A percentile compares a stretch with the other conserved stretches of the same genome.
Evolutionary conservation across 1,140 invertebrate genomes (phyloP).

Genomic region (Lepidostoma basale): DNA sequence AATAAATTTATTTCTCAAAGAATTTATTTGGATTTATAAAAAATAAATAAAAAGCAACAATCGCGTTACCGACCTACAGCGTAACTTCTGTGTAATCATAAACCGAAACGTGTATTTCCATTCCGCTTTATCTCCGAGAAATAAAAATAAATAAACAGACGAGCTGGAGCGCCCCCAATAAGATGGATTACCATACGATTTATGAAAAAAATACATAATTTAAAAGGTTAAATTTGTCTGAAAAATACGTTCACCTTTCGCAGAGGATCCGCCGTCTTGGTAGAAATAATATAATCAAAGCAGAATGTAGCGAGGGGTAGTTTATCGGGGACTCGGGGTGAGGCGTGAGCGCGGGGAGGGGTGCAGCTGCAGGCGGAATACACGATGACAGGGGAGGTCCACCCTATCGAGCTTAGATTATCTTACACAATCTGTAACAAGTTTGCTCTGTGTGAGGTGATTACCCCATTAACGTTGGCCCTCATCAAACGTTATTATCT

Average conservation of each 20-base stretch:
- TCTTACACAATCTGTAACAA: constrained; percentile 43
- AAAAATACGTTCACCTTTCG: neutral
- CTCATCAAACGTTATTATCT: constrained; percentile 41
- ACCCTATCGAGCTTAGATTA: constrained; percentile 44
- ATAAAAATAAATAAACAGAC: no score
- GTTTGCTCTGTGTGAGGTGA: constrained; percentile 38
- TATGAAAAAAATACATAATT: no score
- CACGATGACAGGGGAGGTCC: constrained; percentile 3
- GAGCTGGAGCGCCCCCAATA: no score
- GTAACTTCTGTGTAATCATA: no score
- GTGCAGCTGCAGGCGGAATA: constrained; percentile 11
- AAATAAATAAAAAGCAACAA: no score
- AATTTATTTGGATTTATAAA: no score
- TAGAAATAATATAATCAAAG: constrained; percentile 2
- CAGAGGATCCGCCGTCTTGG: neutral
- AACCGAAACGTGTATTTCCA: no score
- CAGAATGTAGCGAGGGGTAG: neutral
- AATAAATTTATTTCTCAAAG: no score
- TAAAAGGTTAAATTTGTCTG: no score
- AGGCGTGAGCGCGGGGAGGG: neutral
- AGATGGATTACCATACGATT: no score
- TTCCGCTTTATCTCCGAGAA: no score
- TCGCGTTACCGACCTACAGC: no score
- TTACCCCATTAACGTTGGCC: constrained; percentile 39
- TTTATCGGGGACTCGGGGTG: neutral